Base-by-base conservation (phyloP, 1,140 invertebrate species). In the Nasonia giraulti region DNA sequence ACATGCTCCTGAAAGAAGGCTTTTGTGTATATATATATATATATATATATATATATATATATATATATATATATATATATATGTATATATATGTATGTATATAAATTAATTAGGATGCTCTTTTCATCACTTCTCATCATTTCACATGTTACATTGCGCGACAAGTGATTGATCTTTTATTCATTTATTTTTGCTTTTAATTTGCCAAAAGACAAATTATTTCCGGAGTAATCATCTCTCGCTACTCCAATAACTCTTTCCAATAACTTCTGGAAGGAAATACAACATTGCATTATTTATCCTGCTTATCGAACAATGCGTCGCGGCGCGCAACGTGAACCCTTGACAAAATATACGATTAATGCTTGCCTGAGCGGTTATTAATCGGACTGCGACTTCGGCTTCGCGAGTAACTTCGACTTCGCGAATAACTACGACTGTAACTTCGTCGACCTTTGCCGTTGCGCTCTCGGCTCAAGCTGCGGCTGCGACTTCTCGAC, bases 241-340 rank as follows among this genome's bases (percentile, higher is more conserved):
- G 80, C 90, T 92, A 88, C 91, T 92, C 92, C 92, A 93, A 78
- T 93, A 93, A 88, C 89, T 93, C 79, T 92, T 92, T 73, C 92
- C 92, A 86, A 93, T 91, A 62, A 92, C 89, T 88, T 92, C 92
- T 92, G 88, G 77, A 88, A 87, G 86, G n/a, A 88, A 91, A 89
- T 37, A 84, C 75, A 85, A 87, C 62, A 85, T 74, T 78, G 77
- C 44, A 79, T 83, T 66, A 85, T 75, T 78, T 80, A 80, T 80
- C 20, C 74, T 37, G 33, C 82, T 78, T 79, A 78, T 76, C 37
- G 76, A 71, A 40, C 82, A 73, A 31, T 50, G 27, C 76, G 50
- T n/a, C 55, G 55, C 55, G 55, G 77, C 74, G 66, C 82, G 73
- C 78, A 68, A 80, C 78, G 81, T 85, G 71, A 76, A 80, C 44